These are phyloP conservation scores for Hemistola chrysoprasaria DNA, from an alignment of 2,888 invertebrate genomes.

Conservation along the genomic window DNA sequence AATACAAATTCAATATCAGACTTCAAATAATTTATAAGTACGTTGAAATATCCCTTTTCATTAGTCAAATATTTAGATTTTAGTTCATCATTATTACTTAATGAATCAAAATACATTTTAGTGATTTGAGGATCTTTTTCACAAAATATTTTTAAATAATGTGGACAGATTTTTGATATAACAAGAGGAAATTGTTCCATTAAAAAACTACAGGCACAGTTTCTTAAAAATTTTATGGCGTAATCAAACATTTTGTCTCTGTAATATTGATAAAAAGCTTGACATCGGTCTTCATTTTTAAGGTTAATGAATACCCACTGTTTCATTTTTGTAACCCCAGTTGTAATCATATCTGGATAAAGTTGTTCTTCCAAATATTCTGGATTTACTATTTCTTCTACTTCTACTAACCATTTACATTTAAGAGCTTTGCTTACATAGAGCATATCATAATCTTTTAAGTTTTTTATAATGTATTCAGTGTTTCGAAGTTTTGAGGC, in stretches of 20 bases:
- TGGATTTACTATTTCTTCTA: no score
- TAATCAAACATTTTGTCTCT: slow-evolving; percentile 14
- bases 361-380: no score
- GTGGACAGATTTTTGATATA: slow-evolving; percentile 22
- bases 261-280: slow-evolving; percentile 30
- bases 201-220: slow-evolving; percentile 16
- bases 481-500: no score
- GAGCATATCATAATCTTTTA: no score
- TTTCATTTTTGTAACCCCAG: slow-evolving; percentile 32
- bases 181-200: slow-evolving; percentile 13
- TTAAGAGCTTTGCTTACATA: no score
- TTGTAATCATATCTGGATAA: slow-evolving; percentile 26
- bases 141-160: slow-evolving; percentile 27
- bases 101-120: slow-evolving; percentile 20
- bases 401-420: no score
- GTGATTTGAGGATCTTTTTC: slow-evolving; percentile 23
- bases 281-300: slow-evolving; percentile 9
- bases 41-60: slow-evolving; percentile 9
- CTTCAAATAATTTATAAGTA: slow-evolving; percentile 21
- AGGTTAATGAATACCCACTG: neutral
- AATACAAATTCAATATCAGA: slow-evolving; percentile 28
- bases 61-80: slow-evolving; percentile 12
- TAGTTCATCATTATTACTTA: slow-evolving; percentile 8
- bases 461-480: no score
- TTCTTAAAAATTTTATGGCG: slow-evolving; percentile 27